phyloP scores from a whole-genome alignment of 2,113 vertebrate species.

The Carettochelys insculpta region DNA sequence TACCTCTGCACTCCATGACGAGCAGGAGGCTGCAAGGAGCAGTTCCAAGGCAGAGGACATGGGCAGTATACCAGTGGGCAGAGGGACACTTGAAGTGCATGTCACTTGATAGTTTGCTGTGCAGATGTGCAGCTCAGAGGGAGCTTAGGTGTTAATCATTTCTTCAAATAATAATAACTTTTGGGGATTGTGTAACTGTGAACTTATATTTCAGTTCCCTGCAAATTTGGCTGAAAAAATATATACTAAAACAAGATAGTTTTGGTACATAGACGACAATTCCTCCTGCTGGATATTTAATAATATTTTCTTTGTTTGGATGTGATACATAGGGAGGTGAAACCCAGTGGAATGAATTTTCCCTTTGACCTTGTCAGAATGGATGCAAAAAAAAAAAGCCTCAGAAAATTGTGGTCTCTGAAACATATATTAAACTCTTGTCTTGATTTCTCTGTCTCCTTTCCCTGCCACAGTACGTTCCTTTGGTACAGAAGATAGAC shows the following conservation, averaged over 20 bases:
- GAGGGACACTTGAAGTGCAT: too few relatives aligned
- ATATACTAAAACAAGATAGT: neutral
- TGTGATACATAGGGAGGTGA: neutral
- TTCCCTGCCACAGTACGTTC: constrained; percentile 84
- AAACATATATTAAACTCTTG: neutral
- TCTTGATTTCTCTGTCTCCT: neutral
- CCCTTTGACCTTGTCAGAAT: neutral
- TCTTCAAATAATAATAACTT: neutral
- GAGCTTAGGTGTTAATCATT: neutral
- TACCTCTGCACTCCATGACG: too few relatives aligned
- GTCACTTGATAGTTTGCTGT: too few relatives aligned
- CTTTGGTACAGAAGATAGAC: constrained; percentile 96
- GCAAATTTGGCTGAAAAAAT: neutral
- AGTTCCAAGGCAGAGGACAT: too few relatives aligned
- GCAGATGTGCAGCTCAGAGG: too few relatives aligned
- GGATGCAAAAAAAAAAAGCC: neutral
- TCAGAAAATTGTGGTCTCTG: neutral
- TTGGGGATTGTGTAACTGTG: neutral
- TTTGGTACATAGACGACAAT: too few relatives aligned
- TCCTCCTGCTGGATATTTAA: neutral
- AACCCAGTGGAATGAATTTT: neutral
- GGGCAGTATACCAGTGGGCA: too few relatives aligned
- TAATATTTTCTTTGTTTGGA: neutral
- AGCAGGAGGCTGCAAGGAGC: too few relatives aligned
- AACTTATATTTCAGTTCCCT: neutral